Conservation (phyloP, 1,140 invertebrate species). For the Pseudachorutes palmiensis region DNA sequence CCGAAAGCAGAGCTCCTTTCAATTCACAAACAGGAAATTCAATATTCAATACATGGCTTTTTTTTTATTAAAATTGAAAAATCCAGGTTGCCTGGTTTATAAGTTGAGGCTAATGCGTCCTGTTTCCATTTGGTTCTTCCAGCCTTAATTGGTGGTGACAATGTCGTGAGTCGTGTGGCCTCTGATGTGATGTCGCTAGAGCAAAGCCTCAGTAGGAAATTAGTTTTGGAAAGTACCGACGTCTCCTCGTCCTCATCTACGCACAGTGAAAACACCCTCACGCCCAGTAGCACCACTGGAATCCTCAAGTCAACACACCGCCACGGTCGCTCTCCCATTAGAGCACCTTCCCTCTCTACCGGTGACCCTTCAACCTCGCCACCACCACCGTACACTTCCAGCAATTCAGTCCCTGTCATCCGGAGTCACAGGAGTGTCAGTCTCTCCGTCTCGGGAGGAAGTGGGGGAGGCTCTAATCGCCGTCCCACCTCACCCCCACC, state of each 20-base stretch:
- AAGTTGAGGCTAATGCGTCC: no score
- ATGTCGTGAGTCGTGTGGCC: no score
- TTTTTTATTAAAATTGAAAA: no score
- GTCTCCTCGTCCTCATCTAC: slow-evolving; percentile 15
- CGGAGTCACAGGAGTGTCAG: background rate
- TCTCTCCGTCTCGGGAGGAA: slow-evolving; percentile 11
- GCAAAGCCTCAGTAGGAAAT: slow-evolving; percentile 28
- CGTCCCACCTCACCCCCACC: background rate
- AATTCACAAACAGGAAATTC: no score
- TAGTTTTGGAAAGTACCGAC: slow-evolving; percentile 22
- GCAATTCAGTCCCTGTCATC: background rate
- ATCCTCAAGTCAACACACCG: background rate
- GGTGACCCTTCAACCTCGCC: slow-evolving; percentile 1
- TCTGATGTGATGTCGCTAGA: slow-evolving; percentile 28
- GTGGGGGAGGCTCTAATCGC: background rate
- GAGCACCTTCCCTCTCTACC: background rate
- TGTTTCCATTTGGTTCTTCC: no score
- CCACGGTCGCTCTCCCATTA: background rate
- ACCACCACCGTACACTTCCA: slow-evolving; percentile 5
- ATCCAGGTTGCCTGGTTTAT: no score
- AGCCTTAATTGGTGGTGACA: no score
- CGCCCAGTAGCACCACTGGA: slow-evolving; percentile 7
- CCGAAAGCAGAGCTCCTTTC: no score
- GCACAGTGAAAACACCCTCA: slow-evolving; percentile 13
- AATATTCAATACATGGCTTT: no score